Base-by-base conservation (phyloP, 2,797 vertebrate genomes). In the Halcyon chelicuti region DNA sequence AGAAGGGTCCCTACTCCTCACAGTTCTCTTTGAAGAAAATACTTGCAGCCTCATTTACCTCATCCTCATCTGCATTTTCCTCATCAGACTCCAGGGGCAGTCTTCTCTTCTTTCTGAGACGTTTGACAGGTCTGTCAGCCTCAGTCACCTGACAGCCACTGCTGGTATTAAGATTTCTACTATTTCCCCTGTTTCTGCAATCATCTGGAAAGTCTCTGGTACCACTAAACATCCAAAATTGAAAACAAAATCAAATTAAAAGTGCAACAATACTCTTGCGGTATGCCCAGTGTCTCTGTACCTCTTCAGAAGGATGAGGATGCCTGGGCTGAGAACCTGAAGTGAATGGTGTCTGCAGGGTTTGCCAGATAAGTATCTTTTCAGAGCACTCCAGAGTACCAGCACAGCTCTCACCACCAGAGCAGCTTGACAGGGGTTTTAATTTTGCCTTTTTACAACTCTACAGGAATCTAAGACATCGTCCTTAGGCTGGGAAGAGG, bases 21-120 rank as follows among this genome's bases (percentile, higher is more conserved):
- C 31, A 49, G 39, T 12, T 76, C 73, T 90, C 68, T 60, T 51
- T 21, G 81, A 75, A 91, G 37, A 44, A 76, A 93, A 62, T 8
- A 58, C 57, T 58, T 5, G 14, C 97, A 81, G 72, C 33, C 67
- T 88, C 55, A 26, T 91, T 96, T 98, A 99, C 99, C 97, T 99
- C 98, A 74, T 99, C 99, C 73, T 99, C 98, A 83, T 98, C 98
- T 65, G 98, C 98, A 47, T 99, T 98, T 90, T 98, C 98, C 68
- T 99, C 99, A n/a, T 99, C 99, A 37, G 98, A 99, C 91, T 99
- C 99, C 98, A 99, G 98, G 71, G 98, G 98, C 95, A 99, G 98
- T 93, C 98, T 99, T 54, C 99, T 99, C 98, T 99, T 99, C 97
- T 98, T 99, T 63, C 99, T 97, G 63, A 99, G 98, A 61, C 98